Evolutionary conservation across 2,113 vertebrate species (phyloP), one percentile per base, ranked within the genome.

Genomic region (Eclectus roratus): DNA sequence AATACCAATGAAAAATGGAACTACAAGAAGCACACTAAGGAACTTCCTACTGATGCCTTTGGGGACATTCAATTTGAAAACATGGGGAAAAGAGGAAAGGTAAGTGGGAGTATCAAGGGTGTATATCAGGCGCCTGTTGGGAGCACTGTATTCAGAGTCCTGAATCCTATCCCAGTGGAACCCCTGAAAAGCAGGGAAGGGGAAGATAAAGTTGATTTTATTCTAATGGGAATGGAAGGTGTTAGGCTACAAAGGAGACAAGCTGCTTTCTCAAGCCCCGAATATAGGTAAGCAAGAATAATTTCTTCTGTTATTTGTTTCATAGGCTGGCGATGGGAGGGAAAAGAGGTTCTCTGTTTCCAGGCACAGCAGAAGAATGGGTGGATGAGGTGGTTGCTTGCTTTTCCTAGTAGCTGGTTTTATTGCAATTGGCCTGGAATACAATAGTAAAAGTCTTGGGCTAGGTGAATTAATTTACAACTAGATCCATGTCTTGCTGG

Each of bases 51-150:
- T 0, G 98, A 98, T 14, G 98, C 98, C 49, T 98, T 98, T 4
- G 98, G 98, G 70, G 98, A 98, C 29, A 97, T 98, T 74, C 98
- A 98, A 89, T 98, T 98, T 94, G 98, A 98, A 94, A 95, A 97
- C 11, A 23, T 98, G 94, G 98, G 97, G 18, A 98, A 97, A 97
- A 98, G 44, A 93, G 98, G 98, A 44, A 98, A 98, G 97, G 98
- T 98, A 74, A 93, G 96, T 11, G 17, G 7, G 4, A 23, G 20
- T 37, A 11, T n/a, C 17, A 14, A 66, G 31, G 17, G 1, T 25
- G 1, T 27, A 23, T 0, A 0, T n/a, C 18, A 61, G 47, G 23
- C 4, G 3, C 3, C 29, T 44, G 4, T 14, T 66, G 24, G 19
- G 12, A 29, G n/a, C 14, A 1, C 7, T 4, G 4, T 64, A 4